Base-by-base conservation (phyloP, 2,113 vertebrate species). In the Benthochromis sp. region DNA sequence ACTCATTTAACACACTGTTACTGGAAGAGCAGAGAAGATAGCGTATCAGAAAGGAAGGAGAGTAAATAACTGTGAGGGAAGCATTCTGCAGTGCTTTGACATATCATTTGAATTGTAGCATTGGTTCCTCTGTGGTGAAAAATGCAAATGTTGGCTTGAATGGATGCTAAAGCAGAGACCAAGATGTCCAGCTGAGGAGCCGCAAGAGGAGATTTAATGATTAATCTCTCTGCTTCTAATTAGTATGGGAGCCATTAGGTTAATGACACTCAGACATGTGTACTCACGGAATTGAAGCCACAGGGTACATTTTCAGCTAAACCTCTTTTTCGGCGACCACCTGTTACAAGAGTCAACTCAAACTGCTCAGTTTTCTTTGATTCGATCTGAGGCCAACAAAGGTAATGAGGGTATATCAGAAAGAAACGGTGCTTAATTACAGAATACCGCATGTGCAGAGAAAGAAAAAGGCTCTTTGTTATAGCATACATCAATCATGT, bases 181-280 rank as follows among this genome's bases (percentile, higher is more conserved):
- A 63, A 11, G 11, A 73, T 57, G 61, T 87, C 83, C 79, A 59
- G 9, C 83, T 81, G n/a, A 90, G 50, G 45, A 83, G 34, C 66
- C 79, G 54, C 38, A n/a, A 17, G n/a, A 84, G n/a, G 36, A 82
- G 57, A 81, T 55, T 61, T 86, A 21, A 40, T 90, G 66, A 91
- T 90, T 86, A 91, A 90, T 92, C 73, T 87, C 27, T 45, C 14
- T 61, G 10, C 61, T 86, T 89, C 87, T 90, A 93, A 92, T 93
- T 89, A 92, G 55, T 69, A 69, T 73, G 66, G 16, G 52, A 87
- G 82, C 61, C 84, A 69, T 90, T 88, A 81, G 81, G 84, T 85
- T 90, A 88, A 91, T 89, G 86, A 81, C 52, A 85, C 40, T 57
- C 71, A 43, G 55, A 90, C 86, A 89, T 83, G 82, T 92, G 83